Evolutionary conservation across 2,113 vertebrate genomes (phyloP), one percentile per base, ranked within the genome.

Genomic region (Tiliqua scincoides): DNA sequence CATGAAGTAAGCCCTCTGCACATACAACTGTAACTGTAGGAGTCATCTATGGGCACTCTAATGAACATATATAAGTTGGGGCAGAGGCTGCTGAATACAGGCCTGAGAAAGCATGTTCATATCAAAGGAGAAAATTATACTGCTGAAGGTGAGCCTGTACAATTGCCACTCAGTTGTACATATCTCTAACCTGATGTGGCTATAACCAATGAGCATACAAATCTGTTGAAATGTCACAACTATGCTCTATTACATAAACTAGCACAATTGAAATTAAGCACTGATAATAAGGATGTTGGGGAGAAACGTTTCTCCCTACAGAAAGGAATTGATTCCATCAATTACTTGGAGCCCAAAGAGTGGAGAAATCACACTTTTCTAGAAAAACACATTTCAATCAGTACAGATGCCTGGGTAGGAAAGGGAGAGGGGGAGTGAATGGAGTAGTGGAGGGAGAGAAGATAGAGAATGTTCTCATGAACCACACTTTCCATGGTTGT

Each of bases 381-480:
- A 81, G 87, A 80, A 6, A 93, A 6, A 93, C 92, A 85, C 25
- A 82, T 85, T 85, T 93, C 71, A 90, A 91, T 91, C 85, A 62
- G 76, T 78, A n/a, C 79, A 65, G 63, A 35, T 35, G 61, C 23
- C 89, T 78, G 87, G 61, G 30, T 25, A 89, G 43, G 80, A 79
- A 87, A 88, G 75, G 89, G 88, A 87, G 80, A 89, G 89, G 20
- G 32, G 74, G 17, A 72, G 8, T 25, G n/a, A 72, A 21, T 35
- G 30, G 65, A 32, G 63, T 63, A 85, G 89, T 78, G 85, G 40
- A 89, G 93, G 83, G 83, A 79, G 21, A 93, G 91, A 88, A 94
- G 89, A 94, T 89, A 87, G 82, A 61, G 80, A 93, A 90, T 80
- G 92, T 94, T 95, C 95, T 95, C 94, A 94, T 92, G 95, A 90